These are phyloP conservation scores for Paramormyrops hopkinsi DNA, from an alignment of 2,797 vertebrate genomes.

Conservation along the genomic window DNA sequence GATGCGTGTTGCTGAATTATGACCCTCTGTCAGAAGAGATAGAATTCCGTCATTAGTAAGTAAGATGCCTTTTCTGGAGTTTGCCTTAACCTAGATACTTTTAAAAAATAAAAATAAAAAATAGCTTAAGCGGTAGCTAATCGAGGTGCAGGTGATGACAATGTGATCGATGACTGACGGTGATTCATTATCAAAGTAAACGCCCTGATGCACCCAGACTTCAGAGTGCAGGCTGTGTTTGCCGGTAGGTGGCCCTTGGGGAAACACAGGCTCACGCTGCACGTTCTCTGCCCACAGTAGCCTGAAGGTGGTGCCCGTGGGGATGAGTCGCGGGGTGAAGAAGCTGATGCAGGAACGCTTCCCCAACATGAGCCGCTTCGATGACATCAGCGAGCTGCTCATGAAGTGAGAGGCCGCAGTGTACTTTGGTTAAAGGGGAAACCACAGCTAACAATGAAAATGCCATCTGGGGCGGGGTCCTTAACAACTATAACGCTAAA, in stretches of 20 bases:
- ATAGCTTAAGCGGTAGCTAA: not conserved
- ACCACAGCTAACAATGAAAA: not conserved
- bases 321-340: constrained; percentile 83
- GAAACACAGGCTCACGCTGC: not conserved
- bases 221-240: not conserved
- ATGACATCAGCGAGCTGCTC: constrained; percentile 89
- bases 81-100: not conserved
- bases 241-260: rapidly evolving
- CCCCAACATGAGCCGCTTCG: constrained; percentile 83
- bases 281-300: constrained; percentile 59
- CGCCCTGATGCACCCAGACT: constrained; percentile 57
- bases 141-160: constrained; percentile 58
- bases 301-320: constrained; percentile 86
- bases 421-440: not conserved
- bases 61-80: constrained; percentile 28
- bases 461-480: not conserved
- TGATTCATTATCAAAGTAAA: constrained; percentile 77
- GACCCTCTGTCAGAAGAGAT: constrained; percentile 65
- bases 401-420: constrained; percentile 63
- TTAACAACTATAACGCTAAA: not conserved
- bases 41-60: constrained; percentile 88
- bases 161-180: constrained; percentile 52
- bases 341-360: constrained; percentile 88
- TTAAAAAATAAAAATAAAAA: no score
- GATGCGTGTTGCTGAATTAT: constrained; percentile 80